A percentile compares a stretch with the other conserved stretches of the same genome.
Evolutionary conservation across 2,113 vertebrate genomes (phyloP).

Genomic region (Oreotrochilus melanogaster): DNA sequence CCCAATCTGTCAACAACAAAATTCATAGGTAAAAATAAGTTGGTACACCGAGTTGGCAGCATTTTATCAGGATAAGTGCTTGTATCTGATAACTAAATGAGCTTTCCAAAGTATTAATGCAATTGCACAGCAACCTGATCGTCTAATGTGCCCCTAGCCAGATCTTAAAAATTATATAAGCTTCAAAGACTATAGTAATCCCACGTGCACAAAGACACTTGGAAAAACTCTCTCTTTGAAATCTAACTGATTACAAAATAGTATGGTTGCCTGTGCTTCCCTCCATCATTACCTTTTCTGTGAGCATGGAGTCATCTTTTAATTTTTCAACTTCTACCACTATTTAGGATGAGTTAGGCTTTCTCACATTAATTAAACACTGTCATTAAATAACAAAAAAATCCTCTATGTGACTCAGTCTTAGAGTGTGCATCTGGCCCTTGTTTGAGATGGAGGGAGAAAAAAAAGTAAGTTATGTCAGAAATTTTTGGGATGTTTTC

Average conservation of each 20-base stretch:
- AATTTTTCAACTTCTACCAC: neutral
- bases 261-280: neutral
- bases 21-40: neutral
- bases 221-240: conserved; percentile 40
- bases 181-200: conserved; percentile 24
- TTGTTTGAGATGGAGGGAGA: neutral
- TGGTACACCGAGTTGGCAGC: neutral
- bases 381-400: conserved; percentile 25
- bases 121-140: conserved; percentile 32
- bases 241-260: neutral
- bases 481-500: conserved; percentile 45
- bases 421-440: conserved; percentile 10
- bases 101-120: conserved; percentile 44
- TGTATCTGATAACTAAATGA: neutral
- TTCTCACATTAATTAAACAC: conserved; percentile 46
- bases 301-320: neutral
- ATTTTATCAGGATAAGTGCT: neutral
- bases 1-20: conserved; percentile 3
- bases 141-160: conserved; percentile 47
- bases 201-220: neutral
- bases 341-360: conserved; percentile 19
- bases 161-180: conserved; percentile 34
- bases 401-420: neutral
- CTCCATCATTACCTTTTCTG: conserved; percentile 22
- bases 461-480: neutral